Base-by-base conservation (phyloP, 2,888 invertebrate species). In the Molanna angustata region DNA sequence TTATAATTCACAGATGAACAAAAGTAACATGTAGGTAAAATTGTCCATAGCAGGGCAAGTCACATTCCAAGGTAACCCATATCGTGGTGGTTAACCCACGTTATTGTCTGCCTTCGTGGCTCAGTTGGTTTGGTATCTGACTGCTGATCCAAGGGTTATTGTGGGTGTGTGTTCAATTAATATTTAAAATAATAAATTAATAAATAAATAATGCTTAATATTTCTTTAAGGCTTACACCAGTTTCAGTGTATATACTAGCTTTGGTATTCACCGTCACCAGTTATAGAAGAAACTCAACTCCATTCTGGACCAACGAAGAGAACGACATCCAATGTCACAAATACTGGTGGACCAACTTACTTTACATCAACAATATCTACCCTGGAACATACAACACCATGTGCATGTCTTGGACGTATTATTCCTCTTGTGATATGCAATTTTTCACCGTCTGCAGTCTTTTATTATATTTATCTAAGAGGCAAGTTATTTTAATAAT, bases 291-390 rank as follows among this genome's bases (percentile, higher is more conserved):
- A 1, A 60, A 67, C 41, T 64, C 63, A 1, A 69, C 74, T 1
- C 61, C 67, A n/a, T 67, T 73, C 56, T 61, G 67, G 52, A 64
- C 67, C 42, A 60, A 59, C 9, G 76, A 78, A 60, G 61, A 63
- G 14, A 64, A 67, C 2, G 68, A 73, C 16, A 64, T 67, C 1
- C 51, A 62, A 4, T 78, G 78, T 58, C 61, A 67, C 1, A 70
- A 71, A 57, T 76, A 76, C 59, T 77, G 78, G 77, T 78, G 78
- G 78, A 67, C 75, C 58, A 78, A 59, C 48, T 3, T 59, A 1
- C 42, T 59, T 7, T 59, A 51, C 42, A 62, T 64, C 2, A 63
- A 63, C 44, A 64, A 62, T 52, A 57, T 63, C 13, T 60, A 52
- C 43, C 61, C 63, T 9, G 40, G 49, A 32, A 44, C 44, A 9